phyloP scores from a whole-genome alignment of 2,797 vertebrate species.

The Propithecus perrieri region DNA sequence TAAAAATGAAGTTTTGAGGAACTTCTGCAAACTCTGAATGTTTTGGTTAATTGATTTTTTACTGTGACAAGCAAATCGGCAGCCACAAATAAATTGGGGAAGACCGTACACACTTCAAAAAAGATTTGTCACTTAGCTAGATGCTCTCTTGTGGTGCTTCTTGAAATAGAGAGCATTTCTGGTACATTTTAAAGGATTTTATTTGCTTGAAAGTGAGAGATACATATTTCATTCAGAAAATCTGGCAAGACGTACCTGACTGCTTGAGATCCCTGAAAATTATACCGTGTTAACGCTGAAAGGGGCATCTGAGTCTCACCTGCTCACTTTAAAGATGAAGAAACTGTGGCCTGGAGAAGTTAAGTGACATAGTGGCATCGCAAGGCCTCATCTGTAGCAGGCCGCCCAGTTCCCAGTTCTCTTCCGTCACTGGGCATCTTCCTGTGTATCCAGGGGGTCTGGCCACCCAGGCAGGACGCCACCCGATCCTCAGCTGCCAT shows the following conservation, averaged over 20 bases:
- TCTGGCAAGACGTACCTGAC: not conserved
- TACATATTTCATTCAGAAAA: not conserved
- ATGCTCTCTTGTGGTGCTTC: not conserved
- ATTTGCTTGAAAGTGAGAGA: not conserved
- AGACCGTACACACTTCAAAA: not conserved
- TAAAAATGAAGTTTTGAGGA: slow-evolving; percentile 17
- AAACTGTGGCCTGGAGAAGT: not conserved
- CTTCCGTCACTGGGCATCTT: accelerated
- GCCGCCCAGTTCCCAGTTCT: not conserved
- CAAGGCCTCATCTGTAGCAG: not conserved
- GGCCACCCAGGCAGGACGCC: not conserved
- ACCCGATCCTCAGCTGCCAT: not conserved
- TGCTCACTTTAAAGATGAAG: not conserved
- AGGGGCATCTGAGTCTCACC: not conserved
- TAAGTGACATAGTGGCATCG: not conserved
- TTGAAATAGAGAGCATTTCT: not conserved
- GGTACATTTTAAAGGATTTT: not conserved
- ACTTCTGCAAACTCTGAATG: slow-evolving; percentile 1
- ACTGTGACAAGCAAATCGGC: not conserved
- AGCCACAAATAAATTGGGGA: not conserved
- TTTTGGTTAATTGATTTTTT: not conserved
- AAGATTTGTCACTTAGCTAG: not conserved
- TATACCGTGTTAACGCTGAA: not conserved
- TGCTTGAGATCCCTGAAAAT: not conserved
- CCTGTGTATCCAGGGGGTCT: too few relatives aligned